Percentiles rank a stretch among this genome's conserved stretches.
Evolutionary conservation across 2,113 vertebrate genomes (phyloP).

Genomic region (Falcunculus frontatus): DNA sequence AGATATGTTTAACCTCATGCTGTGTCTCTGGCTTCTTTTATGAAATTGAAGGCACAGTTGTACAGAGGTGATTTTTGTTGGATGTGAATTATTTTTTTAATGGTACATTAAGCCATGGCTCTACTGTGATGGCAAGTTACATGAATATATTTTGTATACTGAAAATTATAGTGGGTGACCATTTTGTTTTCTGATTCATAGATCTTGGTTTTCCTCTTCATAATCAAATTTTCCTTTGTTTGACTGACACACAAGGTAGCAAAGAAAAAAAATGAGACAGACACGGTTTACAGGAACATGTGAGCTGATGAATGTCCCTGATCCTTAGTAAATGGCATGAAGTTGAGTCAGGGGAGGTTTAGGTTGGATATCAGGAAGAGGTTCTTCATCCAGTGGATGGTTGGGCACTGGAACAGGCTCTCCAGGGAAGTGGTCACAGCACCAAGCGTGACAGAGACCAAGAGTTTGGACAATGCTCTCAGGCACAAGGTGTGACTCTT

Average conservation of each 20-base stretch:
- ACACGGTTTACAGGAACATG: not conserved
- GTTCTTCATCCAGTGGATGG: not conserved
- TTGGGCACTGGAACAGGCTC: not conserved
- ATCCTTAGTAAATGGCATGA: not conserved
- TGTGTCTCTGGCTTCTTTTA: slow-evolving; percentile 41
- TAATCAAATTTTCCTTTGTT: not conserved
- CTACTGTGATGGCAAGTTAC: not conserved
- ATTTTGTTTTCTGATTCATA: not conserved
- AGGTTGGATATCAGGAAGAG: not conserved
- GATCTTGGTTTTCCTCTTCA: not conserved
- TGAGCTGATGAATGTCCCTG: not conserved
- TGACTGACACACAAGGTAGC: not conserved
- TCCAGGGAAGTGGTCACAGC: not conserved
- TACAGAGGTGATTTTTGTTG: slow-evolving; percentile 54
- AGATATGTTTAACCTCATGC: slow-evolving; percentile 54
- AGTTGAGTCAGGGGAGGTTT: not conserved
- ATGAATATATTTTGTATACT: not conserved
- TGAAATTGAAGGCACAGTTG: not conserved
- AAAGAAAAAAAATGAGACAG: not conserved
- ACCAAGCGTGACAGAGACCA: not conserved
- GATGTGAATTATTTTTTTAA: slow-evolving; percentile 20
- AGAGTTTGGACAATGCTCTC: not conserved
- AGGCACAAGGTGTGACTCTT: not conserved
- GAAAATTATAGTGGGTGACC: not conserved
- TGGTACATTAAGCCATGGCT: not conserved